Base-by-base conservation (phyloP, 2,888 invertebrate species). In the Tipula confusa region DNA sequence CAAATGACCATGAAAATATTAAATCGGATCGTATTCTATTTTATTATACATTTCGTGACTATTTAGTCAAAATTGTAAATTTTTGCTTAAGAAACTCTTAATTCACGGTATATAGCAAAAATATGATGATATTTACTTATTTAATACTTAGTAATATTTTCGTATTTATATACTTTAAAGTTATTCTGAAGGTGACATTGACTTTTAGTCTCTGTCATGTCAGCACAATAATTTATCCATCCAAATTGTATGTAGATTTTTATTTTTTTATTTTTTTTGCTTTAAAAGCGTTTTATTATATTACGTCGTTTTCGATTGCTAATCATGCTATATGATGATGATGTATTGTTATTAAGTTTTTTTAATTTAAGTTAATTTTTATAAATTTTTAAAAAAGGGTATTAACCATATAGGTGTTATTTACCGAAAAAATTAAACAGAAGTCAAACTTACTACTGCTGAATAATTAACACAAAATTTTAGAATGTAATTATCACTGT, bases 61-160 rank as follows among this genome's bases (percentile, higher is more conserved):
- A 9, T 64, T 64, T 64, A 64, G 64, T 24, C 64, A 64, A 64
- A 7, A 24, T 9, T 24, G 7, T 38, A 5, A 5, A 31, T 43
- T 64, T 24, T 64, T 24, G 2, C 11, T 18, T 64, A 64, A 64
- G 64, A 64, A 43, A 64, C 24, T 64, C 7, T 9, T 9, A n/a
- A n/a, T 64, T 18, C 24, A 31, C 7, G 31, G 31, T 31, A 31
- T 31, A 43, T 43, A 15, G 15, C 9, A 64, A 64, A 11, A 64
- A 64, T 64, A 64, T 64, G 64, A 64, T 64, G 64, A 64, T 64
- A 24, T 64, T 64, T 64, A 64, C 64, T 64, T 64, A 24, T 38
- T 24, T 48, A 24, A 9, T 24, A 64, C 64, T 64, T 24, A 64
- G 64, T 64, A 64, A 24, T 64, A 64, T 64, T 64, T 48, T 48